Evolutionary conservation across 2,797 vertebrate genomes (phyloP), one percentile per base, ranked within the genome.

Genomic region (Pachyuromys duprasi): DNA sequence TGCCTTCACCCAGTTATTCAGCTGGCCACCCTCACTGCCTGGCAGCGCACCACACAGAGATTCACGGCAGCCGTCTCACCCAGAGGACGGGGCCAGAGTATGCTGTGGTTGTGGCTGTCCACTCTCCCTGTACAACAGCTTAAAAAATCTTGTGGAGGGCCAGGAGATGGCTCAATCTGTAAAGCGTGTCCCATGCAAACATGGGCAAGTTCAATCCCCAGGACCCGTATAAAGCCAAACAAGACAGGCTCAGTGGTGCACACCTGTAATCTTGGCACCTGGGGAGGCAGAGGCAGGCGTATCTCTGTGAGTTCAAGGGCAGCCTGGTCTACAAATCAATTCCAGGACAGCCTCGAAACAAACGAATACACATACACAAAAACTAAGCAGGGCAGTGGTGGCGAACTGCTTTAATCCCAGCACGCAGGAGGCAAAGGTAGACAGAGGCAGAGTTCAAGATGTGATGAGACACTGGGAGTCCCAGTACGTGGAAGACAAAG

Each of bases 11-110:
- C 57, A 63, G 18, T 65, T 39, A 42, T 28, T n/a, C 76, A 76
- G 26, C 45, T 28, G 0, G 4, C 5, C 0, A 12, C 17, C 17
- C 45, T 9, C 63, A 22, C 62, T 33, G 69, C 36, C 79, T 20
- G 2, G 8, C 15, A 11, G 1, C n/a, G 20, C 13, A 24, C n/a
- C 55, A 76, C 1, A 18, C 36, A 3, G 3, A 0, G 24, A n/a
- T 76, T 57, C 31, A 36, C 8, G 1, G 33, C 14, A 42, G 39
- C 45, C n/a, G 5, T 78, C 67, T 72, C 12, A 3, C 36, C 49
- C 49, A 24, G 80, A 67, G 24, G 36, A 9, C n/a, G 42, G 65
- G 72, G 22, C n/a, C 1, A 49, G 45, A 49, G 45, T 49, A 9
- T 49, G 45, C 45, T 49, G 45, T 49, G 45, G 45, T 49, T 49